Evolutionary conservation across 2,888 invertebrate species (phyloP).

Genomic region (Chloromyia formosa): DNA sequence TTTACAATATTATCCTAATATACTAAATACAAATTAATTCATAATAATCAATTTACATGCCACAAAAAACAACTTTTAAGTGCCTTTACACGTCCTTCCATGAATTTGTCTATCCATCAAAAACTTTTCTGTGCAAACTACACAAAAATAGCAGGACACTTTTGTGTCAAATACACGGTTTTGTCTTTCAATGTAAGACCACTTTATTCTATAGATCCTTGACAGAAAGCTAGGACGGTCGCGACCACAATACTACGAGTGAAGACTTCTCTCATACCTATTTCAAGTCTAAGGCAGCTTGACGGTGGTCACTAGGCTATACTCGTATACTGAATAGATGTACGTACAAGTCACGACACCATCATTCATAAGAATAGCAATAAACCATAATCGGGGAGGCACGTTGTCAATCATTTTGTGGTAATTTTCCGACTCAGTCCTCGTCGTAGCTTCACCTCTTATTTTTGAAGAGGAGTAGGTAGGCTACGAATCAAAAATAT

Average conservation of each 20-base stretch:
- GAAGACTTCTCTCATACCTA: neutral
- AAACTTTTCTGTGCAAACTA: constrained; percentile 8
- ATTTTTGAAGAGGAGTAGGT: neutral
- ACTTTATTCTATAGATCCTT: constrained; percentile 27
- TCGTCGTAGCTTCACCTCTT: neutral
- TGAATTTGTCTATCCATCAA: constrained; percentile 4
- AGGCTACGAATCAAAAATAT: constrained; percentile 15
- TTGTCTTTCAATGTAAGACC: neutral
- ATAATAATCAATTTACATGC: constrained; percentile 8
- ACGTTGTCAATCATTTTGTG: constrained; percentile 34
- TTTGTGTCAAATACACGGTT: neutral
- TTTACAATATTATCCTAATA: too few relatives aligned
- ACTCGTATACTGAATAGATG: constrained; percentile 12
- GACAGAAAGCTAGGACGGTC: constrained; percentile 3
- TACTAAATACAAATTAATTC: too few relatives aligned
- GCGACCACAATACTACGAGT: neutral
- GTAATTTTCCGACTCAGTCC: neutral
- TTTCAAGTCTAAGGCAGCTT: neutral
- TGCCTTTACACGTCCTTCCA: neutral
- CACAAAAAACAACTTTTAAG: neutral
- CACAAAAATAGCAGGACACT: neutral
- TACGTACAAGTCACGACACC: constrained; percentile 38
- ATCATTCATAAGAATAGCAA: constrained; percentile 35
- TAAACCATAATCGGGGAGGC: constrained; percentile 26
- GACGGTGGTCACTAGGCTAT: too few relatives aligned